Conservation (phyloP, 2,888 invertebrate species). For the Scrobipalpa atriplicella region DNA sequence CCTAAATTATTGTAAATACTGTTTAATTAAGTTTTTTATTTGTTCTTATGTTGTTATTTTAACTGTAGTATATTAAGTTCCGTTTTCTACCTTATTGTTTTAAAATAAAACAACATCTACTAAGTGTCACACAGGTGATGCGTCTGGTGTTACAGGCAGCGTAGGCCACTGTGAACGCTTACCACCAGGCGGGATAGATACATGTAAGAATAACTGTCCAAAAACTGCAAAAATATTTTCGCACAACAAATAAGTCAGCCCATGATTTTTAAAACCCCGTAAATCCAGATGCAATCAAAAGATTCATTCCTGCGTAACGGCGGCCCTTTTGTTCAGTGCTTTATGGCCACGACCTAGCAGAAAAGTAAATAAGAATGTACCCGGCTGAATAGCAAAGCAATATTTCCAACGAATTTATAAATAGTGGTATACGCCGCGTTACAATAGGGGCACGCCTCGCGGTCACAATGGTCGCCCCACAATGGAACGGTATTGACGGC, state of each 20-base stretch:
- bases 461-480: conserved; percentile 14
- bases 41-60: too few relatives aligned
- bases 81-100: too few relatives aligned
- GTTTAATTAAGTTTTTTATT: too few relatives aligned
- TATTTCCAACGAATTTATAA: conserved; percentile 19
- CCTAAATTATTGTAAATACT: too few relatives aligned
- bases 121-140: too few relatives aligned
- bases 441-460: conserved; percentile 12
- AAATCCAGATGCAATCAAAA: conserved; percentile 1
- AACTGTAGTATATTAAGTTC: too few relatives aligned
- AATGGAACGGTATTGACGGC: conserved; percentile 22
- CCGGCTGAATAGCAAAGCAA: conserved; percentile 8
- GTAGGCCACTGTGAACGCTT: too few relatives aligned
- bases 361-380: conserved; percentile 14
- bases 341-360: background rate
- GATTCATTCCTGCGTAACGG: conserved; percentile 19
- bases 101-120: too few relatives aligned
- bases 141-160: too few relatives aligned
- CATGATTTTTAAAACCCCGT: background rate
- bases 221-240: background rate
- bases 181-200: too few relatives aligned
- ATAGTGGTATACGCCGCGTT: conserved; percentile 19
- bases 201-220: too few relatives aligned
- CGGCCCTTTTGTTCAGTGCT: background rate
- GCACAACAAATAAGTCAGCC: background rate